A percentile compares a stretch with the other conserved stretches of the same genome.
Evolutionary conservation across 2,113 vertebrate species (phyloP).

Genomic region (Anas platyrhynchos): DNA sequence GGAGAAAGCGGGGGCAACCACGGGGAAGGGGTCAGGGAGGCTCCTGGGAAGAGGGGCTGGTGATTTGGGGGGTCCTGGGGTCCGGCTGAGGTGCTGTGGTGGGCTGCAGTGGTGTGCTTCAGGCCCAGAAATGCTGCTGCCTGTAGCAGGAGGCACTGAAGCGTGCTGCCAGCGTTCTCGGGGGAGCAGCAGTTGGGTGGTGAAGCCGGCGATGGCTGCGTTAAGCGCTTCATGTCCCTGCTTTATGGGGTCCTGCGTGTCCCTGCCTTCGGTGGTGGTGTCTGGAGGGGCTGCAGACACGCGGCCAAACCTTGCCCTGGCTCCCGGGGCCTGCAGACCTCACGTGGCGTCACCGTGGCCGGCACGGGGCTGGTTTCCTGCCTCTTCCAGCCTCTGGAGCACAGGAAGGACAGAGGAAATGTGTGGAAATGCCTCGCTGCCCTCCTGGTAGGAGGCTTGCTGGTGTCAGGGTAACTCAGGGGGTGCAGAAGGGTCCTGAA

Average conservation of each 20-base stretch:
- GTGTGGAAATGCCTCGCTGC: neutral
- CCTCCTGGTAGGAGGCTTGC: neutral
- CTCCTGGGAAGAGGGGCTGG: neutral
- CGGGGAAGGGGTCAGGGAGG: neutral
- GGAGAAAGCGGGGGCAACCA: neutral
- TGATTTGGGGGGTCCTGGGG: neutral
- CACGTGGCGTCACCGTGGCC: neutral
- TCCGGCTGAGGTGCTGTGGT: neutral
- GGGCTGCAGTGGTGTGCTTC: neutral
- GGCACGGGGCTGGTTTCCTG: neutral
- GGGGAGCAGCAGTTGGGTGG: neutral
- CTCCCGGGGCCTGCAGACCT: neutral
- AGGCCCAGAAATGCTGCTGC: neutral
- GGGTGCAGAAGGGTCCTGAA: neutral
- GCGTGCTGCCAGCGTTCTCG: neutral
- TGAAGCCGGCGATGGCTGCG: accelerated
- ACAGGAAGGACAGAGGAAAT: neutral
- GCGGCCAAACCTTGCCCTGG: accelerated
- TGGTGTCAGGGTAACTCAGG: neutral
- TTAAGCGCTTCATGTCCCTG: neutral
- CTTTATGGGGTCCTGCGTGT: accelerated
- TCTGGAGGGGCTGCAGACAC: neutral
- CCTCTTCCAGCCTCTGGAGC: neutral
- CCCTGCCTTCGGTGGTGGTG: neutral
- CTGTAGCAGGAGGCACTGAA: neutral